A percentile compares a stretch with the other conserved stretches of the same genome.
phyloP scores from a whole-genome alignment of 2,797 vertebrate genomes.

The Apodemus agrarius region DNA sequence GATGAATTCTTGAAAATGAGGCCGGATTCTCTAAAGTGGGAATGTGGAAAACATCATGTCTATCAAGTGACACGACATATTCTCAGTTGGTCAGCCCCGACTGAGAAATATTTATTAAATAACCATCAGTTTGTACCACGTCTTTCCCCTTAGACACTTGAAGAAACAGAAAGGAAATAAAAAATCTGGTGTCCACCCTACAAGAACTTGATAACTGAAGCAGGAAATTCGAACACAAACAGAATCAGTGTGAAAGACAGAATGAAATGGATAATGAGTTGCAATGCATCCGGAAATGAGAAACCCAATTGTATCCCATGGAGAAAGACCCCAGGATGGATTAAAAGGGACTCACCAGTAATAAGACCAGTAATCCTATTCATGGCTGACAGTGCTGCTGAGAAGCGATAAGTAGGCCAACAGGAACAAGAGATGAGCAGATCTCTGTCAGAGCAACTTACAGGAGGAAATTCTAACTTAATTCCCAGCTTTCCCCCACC shows the following conservation, averaged over 20 bases:
- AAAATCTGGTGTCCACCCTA: background rate
- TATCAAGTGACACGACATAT: background rate
- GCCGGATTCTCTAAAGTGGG: background rate
- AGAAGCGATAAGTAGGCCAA: constrained; percentile 7
- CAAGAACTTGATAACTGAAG: constrained; percentile 27
- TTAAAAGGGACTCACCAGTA: constrained; percentile 51
- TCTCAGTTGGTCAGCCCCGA: background rate
- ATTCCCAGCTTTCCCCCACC: constrained; percentile 56
- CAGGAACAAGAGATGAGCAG: background rate
- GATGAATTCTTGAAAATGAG: background rate
- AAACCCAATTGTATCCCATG: constrained; percentile 1
- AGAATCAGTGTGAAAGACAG: background rate
- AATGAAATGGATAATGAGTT: constrained; percentile 18
- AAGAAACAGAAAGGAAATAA: background rate
- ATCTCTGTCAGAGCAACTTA: constrained; percentile 51
- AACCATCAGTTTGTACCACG: background rate
- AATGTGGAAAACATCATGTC: background rate
- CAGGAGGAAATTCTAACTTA: constrained; percentile 65
- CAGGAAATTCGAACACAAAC: background rate
- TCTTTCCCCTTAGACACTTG: background rate
- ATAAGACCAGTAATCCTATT: constrained; percentile 65
- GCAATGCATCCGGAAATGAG: constrained; percentile 35
- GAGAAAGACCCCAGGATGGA: constrained; percentile 20
- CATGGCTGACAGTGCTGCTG: background rate
- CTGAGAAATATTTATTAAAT: background rate